Evolutionary conservation across 2,888 invertebrate genomes (phyloP), one percentile per base, ranked within the genome.

Genomic region (Pediacus dermestoides): DNA sequence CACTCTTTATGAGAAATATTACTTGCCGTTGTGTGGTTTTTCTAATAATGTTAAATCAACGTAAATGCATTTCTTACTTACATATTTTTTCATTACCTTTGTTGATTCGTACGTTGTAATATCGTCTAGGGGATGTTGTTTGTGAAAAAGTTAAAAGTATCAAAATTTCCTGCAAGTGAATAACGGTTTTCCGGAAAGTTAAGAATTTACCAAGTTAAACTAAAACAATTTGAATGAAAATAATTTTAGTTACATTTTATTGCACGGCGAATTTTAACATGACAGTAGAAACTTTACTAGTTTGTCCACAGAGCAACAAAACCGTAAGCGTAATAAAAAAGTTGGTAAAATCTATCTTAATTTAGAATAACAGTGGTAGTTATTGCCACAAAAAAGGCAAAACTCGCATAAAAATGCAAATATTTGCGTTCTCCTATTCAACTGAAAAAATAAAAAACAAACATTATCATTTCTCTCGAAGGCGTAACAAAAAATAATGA

Each of bases 351-450:
- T 58, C 57, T 50, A 57, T 62, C 57, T 57, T 60, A 60, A 60
- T 60, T 59, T 57, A 53, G 54, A 56, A 54, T 58, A 61, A 61
- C 59, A 54, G 51, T 56, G 53, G 28, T 59, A 60, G 58, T 57
- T 56, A 55, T 50, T 48, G 52, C 58, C 56, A 50, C 53, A 57
- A 60, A 59, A 58, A 59, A 28, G 46, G 54, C 57, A 57, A 55
- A 61, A 64, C 55, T 61, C 60, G 45, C 61, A 63, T 64, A 64
- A 64, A 64, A 63, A 64, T 64, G 64, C 61, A 61, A 64, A 64
- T 64, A 52, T 53, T 52, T 42, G 38, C 50, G 51, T 50, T 50
- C 52, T 53, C 47, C 49, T 45, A 52, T 50, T 50, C 57, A n/a
- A 56, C 51, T 44, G 51, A 46, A 41, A 44, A 46, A 56, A 59